phyloP scores from a whole-genome alignment of 2,797 vertebrate genomes.

The Rhinichthys osculus region DNA sequence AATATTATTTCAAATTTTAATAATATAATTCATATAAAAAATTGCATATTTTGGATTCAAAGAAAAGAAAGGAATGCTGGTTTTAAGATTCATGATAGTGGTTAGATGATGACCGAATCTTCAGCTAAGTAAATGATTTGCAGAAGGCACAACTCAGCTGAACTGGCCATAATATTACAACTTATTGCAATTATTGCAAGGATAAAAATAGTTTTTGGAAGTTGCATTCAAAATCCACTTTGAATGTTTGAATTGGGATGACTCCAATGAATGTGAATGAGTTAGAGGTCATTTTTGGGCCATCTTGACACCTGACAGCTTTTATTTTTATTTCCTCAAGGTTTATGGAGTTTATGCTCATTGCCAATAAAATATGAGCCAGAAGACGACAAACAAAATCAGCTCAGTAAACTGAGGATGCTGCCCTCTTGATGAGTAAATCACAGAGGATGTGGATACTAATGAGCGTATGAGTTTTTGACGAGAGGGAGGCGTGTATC shows the following conservation, averaged over 20 bases:
- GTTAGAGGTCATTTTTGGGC: neutral
- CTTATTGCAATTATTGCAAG: neutral
- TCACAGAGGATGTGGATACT: conserved; percentile 76
- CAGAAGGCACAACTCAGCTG: neutral
- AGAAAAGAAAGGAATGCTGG: neutral
- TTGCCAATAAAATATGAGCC: conserved; percentile 69
- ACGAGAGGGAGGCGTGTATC: conserved; percentile 69
- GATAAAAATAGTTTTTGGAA: neutral
- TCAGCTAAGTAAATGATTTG: neutral
- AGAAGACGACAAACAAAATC: conserved; percentile 78
- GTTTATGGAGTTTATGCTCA: conserved; percentile 60
- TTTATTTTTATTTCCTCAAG: conserved; percentile 1
- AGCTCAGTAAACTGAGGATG: conserved; percentile 67
- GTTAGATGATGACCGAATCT: too few species aligned
- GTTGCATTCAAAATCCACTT: neutral
- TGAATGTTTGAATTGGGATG: neutral
- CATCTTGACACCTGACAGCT: conserved; percentile 34
- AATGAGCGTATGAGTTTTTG: conserved; percentile 70
- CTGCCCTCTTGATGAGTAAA: conserved; percentile 73
- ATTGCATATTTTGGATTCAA: neutral
- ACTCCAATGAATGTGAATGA: neutral
- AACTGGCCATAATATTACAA: neutral
- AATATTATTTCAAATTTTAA: too few species aligned
- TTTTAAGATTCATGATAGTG: neutral
- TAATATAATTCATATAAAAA: neutral